Percentiles rank a stretch among this genome's conserved stretches.
phyloP scores from a whole-genome alignment of 2,797 vertebrate genomes.

The Lutjanus campechanus region DNA sequence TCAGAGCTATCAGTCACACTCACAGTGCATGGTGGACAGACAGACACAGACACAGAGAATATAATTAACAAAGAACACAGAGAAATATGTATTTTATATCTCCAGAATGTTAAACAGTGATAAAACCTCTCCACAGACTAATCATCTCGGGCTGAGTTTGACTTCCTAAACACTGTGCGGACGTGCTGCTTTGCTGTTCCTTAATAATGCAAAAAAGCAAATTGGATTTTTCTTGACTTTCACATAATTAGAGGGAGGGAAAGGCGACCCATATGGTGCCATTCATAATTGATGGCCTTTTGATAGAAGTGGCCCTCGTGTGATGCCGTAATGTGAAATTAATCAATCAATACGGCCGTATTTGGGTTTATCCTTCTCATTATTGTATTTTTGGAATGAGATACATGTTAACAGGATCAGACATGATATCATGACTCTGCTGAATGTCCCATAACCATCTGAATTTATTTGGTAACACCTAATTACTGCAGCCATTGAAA shows the following conservation, averaged over 20 bases:
- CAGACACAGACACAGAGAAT: not conserved
- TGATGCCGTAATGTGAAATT: constrained; percentile 51
- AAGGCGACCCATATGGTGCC: constrained; percentile 61
- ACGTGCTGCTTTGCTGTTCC: constrained; percentile 12
- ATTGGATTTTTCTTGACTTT: constrained; percentile 77
- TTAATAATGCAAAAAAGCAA: constrained; percentile 75
- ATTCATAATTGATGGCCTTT: constrained; percentile 75
- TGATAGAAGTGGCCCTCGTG: constrained; percentile 64
- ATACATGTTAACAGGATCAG: not conserved
- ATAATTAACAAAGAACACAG: not conserved
- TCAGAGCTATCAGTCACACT: too few relatives aligned
- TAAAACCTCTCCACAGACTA: not conserved
- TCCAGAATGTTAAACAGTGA: not conserved
- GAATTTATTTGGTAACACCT: not conserved
- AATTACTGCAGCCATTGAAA: not conserved
- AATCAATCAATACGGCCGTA: constrained; percentile 34
- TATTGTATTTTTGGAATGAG: constrained; percentile 34
- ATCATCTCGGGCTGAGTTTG: constrained; percentile 7
- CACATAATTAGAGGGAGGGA: constrained; percentile 65
- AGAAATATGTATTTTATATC: not conserved
- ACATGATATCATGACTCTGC: not conserved
- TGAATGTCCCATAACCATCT: not conserved
- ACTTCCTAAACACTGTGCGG: not conserved
- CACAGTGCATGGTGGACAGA: too few relatives aligned
- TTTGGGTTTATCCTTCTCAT: constrained; percentile 20